Base-by-base conservation (phyloP, 2,797 vertebrate species). In the Typhlichthys eigenmanni region DNA sequence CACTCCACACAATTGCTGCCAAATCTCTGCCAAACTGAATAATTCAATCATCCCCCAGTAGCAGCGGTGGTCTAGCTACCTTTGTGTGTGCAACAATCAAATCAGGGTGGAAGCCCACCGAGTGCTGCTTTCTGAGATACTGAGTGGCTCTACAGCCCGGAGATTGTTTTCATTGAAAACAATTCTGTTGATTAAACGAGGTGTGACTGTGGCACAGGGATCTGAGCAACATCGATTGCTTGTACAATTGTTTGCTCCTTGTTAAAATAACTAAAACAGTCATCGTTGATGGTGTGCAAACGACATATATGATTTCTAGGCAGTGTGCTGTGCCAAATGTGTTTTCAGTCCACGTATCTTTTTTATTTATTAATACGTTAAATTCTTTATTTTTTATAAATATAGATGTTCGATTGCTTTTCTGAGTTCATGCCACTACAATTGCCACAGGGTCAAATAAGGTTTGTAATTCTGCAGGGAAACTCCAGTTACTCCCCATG, bases 11-110 rank as follows among this genome's bases (percentile, higher is more conserved):
- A 91, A 89, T 81, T 88, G 65, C 89, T 90, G 85, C 90, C 88
- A 94, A 92, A 87, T 92, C 88, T 85, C 87, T 91, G 91, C 80
- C 91, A 86, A 89, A 87, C 85, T 92, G 90, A 93, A 94, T 95
- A 92, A 95, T 93, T 95, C 90, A 94, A 92, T 91, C 90, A 86
- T 87, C 79, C 78, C 48, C 80, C 87, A 84, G 80, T 87, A 85
- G 83, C 85, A 60, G 74, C 76, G 76, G 83, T 81, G 78, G 86
- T 85, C 83, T 71, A 76, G 84, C 80, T 89, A 87, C 88, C 82
- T 78, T 87, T 89, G 45, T 84, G 81, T 90, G 92, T 87, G 88
- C 77, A 86, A 83, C 91, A 86, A 88, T 90, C 73, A 91, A 87
- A 88, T 91, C 83, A 76, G 91, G 81, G 82, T 76, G 84, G 81